Evolutionary conservation across 1,140 invertebrate species (phyloP), one percentile per base, ranked within the genome.

Genomic region (Drosophila pandora): DNA sequence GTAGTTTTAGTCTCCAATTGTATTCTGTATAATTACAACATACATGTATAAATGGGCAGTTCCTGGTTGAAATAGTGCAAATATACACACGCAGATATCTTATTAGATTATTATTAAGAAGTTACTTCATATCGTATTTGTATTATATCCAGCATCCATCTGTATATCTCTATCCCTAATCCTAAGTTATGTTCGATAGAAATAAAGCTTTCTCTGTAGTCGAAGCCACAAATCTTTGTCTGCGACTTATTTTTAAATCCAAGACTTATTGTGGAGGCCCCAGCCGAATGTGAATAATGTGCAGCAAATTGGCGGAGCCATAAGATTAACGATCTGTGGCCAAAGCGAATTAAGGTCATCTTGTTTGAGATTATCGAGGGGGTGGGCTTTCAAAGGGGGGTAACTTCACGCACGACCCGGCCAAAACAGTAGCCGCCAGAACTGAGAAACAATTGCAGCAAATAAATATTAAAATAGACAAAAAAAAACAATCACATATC

Each of bases 41-140:
- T 71, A 63, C 9, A 48, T 45, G 62, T 55, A 53, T 72, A 45
- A 67, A 88, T 79, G 82, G 82, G 82, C 82, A 85, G 78, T 78
- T 85, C 82, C 82, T 85, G 82, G 82, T 78, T 82, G n/a, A 82
- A 84, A 85, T 76, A 85, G 82, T 85, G 82, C 82, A 85, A 85
- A 85, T 87, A 83, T 84, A 67, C 34, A 68, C 41, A 81, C 54
- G 73, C 23, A 62, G 9, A 70, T 53, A 73, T 77, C 64, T 81
- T 69, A 87, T 81, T 87, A 84, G 60, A 77, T 32, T 30, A 48
- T 13, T 58, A 10, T 12, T 37, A 37, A 37, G 34, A 1, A 10
- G 12, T 37, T 37, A 37, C 12, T 37, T 8, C 9, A 32, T 32
- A 37, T n/a, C 10, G 2, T 4, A 37, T 37, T 37, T 68, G 64